A percentile compares a stretch with the other conserved stretches of the same genome.
phyloP scores from a whole-genome alignment of 2,888 invertebrate genomes.

The Beris morrisii region DNA sequence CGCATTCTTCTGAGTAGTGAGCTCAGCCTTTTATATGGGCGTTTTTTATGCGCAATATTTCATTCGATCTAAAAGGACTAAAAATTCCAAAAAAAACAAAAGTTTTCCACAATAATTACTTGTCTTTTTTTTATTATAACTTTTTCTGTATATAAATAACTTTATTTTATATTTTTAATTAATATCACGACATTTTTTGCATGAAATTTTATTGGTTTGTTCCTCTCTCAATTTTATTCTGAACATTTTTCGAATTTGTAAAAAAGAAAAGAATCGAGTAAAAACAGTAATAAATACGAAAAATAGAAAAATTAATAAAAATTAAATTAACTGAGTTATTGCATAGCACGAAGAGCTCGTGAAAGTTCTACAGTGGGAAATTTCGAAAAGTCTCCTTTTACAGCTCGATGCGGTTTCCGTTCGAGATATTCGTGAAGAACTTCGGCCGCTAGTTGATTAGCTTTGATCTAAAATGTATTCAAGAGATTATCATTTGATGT shows the following conservation, averaged over 20 bases:
- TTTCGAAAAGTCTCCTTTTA: constrained; percentile 50
- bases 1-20: no score
- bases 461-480: constrained; percentile 47
- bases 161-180: neutral
- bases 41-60: no score
- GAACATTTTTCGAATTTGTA: no score
- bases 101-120: no score
- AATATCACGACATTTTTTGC: constrained; percentile 6
- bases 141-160: neutral
- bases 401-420: constrained; percentile 54
- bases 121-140: constrained; percentile 2
- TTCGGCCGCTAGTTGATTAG: constrained; percentile 50
- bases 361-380: constrained; percentile 54
- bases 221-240: no score
- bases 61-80: no score
- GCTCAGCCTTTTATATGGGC: no score
- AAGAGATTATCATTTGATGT: constrained; percentile 36
- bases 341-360: constrained; percentile 36
- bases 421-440: constrained; percentile 54
- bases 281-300: no score
- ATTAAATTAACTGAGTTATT: constrained; percentile 11
- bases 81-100: no score
- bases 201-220: no score
- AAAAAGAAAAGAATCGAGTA: no score
- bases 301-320: constrained; percentile 3